Evolutionary conservation across 2,113 vertebrate genomes (phyloP), one percentile per base, ranked within the genome.

Genomic region (Pterophyllum scalare): DNA sequence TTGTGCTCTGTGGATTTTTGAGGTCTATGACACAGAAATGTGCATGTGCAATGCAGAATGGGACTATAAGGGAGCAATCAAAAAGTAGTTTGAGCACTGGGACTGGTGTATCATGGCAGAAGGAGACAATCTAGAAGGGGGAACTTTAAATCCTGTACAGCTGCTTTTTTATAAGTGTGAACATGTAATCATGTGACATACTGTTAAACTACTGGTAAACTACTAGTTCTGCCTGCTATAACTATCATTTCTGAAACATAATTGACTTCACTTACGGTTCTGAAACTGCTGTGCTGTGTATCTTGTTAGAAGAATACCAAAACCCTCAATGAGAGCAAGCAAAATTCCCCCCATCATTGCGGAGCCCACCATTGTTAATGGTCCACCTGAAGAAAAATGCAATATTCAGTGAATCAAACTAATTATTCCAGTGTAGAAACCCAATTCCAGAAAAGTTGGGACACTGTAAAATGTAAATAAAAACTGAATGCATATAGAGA

Each of bases 301-400:
- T 92, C 96, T 96, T 54, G 97, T 98, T 10, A 98, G 94, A 10
- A 98, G 95, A 84, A 98, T 97, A 20, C 97, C 97, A 19, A 97
- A 94, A 0, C 97, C 97, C 79, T 98, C 97, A 5, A 98, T 97
- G 40, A 98, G 95, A 38, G 97, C 97, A 19, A 98, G 89, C 13
- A 98, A 93, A 84, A 97, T 95, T 4, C 97, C 97, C 1, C 97
- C 97, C 97, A 98, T 97, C 97, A 97, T 96, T 3, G 97, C 97
- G 0, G 97, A 98, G 35, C 97, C 97, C 84, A 97, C 90, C 97
- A 98, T 98, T 46, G 97, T 96, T 78, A 98, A 77, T 0, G 97
- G 97, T 3, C 97, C 97, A 95, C 97, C 97, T 98, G 89, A 28
- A 78, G 79, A 82, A 76, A 79, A 80, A 75, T 6, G 83, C 14